Evolutionary conservation across 2,113 vertebrate species (phyloP).

Genomic region (Passer domesticus): DNA sequence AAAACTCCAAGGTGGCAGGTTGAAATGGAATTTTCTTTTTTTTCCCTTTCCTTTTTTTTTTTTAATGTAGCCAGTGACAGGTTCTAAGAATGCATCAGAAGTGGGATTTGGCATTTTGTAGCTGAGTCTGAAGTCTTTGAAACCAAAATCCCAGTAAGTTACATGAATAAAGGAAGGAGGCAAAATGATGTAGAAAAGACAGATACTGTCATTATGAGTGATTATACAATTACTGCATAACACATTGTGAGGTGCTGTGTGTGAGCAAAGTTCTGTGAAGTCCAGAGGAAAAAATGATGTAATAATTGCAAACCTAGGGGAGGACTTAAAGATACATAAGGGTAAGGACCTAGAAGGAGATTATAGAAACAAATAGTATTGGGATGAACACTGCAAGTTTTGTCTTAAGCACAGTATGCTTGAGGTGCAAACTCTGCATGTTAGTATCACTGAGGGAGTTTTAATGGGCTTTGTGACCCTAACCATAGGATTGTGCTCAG

Average conservation of each 20-base stretch:
- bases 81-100: not conserved
- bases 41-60: not conserved
- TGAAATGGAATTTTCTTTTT: not conserved
- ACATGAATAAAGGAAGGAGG: not conserved
- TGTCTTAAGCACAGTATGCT: fast-evolving
- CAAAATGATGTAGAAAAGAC: not conserved
- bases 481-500: not conserved
- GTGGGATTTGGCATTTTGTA: not conserved
- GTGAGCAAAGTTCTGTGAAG: not conserved
- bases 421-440: not conserved
- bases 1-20: not conserved
- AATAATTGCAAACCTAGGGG: not conserved
- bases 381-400: not conserved
- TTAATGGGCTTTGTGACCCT: not conserved
- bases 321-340: not conserved
- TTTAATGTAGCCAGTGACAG: fast-evolving
- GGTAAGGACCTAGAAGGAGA: not conserved
- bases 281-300: not conserved
- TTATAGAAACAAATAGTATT: not conserved
- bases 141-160: not conserved
- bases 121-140: not conserved
- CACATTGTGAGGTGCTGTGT: not conserved
- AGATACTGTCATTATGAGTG: fast-evolving
- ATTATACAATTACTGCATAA: not conserved
- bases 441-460: not conserved